phyloP scores from a whole-genome alignment of 2,797 vertebrate genomes.

The Streptopelia turtur region DNA sequence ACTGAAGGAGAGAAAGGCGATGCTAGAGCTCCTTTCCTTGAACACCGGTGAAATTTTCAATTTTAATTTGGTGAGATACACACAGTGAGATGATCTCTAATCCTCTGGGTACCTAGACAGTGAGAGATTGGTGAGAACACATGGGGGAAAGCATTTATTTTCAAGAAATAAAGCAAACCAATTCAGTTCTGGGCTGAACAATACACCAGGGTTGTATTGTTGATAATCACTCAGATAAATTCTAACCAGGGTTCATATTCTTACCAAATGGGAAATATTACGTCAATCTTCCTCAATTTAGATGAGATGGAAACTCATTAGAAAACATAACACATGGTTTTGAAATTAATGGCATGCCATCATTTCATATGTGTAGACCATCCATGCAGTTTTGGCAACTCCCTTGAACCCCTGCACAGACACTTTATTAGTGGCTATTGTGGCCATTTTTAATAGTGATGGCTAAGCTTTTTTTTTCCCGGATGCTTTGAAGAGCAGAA shows the following conservation, averaged over 20 bases:
- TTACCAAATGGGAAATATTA: neutral
- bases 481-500: constrained; percentile 45
- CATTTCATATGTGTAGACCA: neutral
- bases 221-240: neutral
- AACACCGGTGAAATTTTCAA: neutral
- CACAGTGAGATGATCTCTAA: neutral
- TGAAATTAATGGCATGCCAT: neutral
- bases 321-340: neutral
- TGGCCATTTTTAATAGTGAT: constrained; percentile 44
- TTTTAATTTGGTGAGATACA: neutral
- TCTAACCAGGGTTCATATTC: neutral
- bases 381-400: neutral
- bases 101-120: neutral
- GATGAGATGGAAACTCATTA: neutral
- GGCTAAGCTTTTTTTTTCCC: constrained; percentile 34
- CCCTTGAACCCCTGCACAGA: neutral
- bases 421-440: constrained; percentile 22
- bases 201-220: accelerated
- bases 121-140: neutral
- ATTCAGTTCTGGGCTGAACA: neutral
- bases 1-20: neutral
- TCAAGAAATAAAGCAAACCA: neutral
- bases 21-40: neutral
- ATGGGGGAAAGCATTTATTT: neutral
- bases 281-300: neutral